Evolutionary conservation across 2,797 vertebrate species (phyloP).

Genomic region (Loriculus beryllinus): DNA sequence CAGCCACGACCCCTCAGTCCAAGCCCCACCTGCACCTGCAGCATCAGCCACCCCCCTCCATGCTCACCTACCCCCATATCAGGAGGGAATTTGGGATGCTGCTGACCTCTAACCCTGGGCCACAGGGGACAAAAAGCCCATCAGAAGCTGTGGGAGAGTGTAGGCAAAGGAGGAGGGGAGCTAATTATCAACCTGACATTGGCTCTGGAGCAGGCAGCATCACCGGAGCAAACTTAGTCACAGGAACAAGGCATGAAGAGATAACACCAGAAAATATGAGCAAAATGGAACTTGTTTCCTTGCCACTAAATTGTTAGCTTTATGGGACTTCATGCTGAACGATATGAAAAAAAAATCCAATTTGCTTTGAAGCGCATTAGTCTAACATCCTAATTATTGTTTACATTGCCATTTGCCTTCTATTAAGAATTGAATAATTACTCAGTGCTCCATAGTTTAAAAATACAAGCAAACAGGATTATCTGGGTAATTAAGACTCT

Average conservation of each 20-base stretch:
- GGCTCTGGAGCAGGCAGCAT: slow-evolving; percentile 40
- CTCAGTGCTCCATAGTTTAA: slow-evolving; percentile 80
- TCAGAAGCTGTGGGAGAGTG: slow-evolving; percentile 39
- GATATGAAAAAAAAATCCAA: slow-evolving; percentile 78
- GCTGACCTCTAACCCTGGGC: slow-evolving; percentile 62
- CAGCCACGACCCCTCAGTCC: rapidly evolving
- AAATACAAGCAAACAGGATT: slow-evolving; percentile 87
- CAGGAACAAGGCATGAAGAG: slow-evolving; percentile 62
- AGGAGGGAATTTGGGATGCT: slow-evolving; percentile 43
- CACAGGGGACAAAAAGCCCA: slow-evolving; percentile 59
- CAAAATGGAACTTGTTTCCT: slow-evolving; percentile 72
- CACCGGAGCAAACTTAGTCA: slow-evolving; percentile 57
- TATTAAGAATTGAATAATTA: slow-evolving; percentile 86
- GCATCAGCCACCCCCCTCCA: background rate
- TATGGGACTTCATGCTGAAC: slow-evolving; percentile 82
- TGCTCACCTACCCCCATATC: slow-evolving; percentile 31
- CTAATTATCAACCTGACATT: slow-evolving; percentile 32
- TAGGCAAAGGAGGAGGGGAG: slow-evolving; percentile 47
- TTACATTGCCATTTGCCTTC: slow-evolving; percentile 84
- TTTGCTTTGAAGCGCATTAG: slow-evolving; percentile 82
- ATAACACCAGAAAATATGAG: slow-evolving; percentile 71
- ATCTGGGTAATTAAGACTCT: slow-evolving; percentile 84
- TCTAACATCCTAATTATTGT: slow-evolving; percentile 85
- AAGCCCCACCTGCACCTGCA: background rate
- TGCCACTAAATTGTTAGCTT: slow-evolving; percentile 76